Base-by-base conservation (phyloP, 1,140 invertebrate genomes). In the Radopholus similis region DNA sequence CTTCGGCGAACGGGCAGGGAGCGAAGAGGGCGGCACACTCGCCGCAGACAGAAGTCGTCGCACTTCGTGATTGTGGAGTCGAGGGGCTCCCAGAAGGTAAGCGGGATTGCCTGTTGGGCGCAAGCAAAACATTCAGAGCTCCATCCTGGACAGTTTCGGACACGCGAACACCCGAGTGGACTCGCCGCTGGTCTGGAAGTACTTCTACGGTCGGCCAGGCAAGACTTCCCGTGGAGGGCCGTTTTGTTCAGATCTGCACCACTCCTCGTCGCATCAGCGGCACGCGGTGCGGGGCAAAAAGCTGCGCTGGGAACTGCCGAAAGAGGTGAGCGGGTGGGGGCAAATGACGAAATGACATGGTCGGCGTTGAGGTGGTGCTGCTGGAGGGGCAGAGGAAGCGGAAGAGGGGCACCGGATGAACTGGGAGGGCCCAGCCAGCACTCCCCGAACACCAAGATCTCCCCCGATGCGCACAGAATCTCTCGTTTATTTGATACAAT, bases 21-120 rank as follows among this genome's bases (percentile, higher is more conserved):
- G 9, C 42, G 72, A 38, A 38, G 68, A 59, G 72, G 71, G 40
- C 54, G 55, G 30, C 70, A 78, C 49, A 66, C 72, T 3, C 28
- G 71, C 30, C 42, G 44, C 30, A 49, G 57, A 3, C 74, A 77
- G 47, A 77, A 44, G 9, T 77, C 74, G 15, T 76, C 72, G 9
- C 72, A 74, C 38, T 74, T 74, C 47, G 28, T 74, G 21, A 30
- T 68, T 32, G 47, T 62, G 38, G 21, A 47, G 32, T 38, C 37
- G 30, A 62, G 40, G 34, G 4, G 18, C 42, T 21, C 21, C 58
- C 47, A 21, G 15, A 21, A 51, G 21, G 47, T 21, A 51, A 2
- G 47, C 21, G 18, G 47, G 44, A 13, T 47, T 1, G n/a, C 26
- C 44, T 8, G n/a, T 47, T n/a, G 26, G n/a, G n/a, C n/a, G n/a